Evolutionary conservation across 2,113 vertebrate genomes (phyloP).

Genomic region (Gnathochromis pfefferi): DNA sequence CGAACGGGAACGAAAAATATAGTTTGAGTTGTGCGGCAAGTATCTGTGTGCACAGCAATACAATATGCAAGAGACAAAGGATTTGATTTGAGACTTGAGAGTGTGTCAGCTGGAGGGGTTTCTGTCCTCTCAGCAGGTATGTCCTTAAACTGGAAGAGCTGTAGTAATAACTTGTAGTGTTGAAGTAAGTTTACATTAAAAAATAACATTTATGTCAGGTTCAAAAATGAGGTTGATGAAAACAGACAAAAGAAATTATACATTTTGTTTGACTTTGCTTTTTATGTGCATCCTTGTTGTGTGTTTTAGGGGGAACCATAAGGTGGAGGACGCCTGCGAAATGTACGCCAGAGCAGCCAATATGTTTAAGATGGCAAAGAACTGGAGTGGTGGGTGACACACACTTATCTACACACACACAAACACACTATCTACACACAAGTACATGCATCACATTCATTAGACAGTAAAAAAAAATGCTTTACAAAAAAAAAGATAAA

Average conservation of each 20-base stretch:
- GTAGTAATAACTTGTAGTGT: neutral
- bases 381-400: conserved; percentile 85
- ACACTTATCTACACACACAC: neutral
- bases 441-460: neutral
- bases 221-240: neutral
- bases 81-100: neutral
- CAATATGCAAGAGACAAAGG: rapidly evolving
- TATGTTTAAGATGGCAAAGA: conserved; percentile 99
- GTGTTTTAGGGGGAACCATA: conserved; percentile 84
- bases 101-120: neutral
- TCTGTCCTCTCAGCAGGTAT: neutral
- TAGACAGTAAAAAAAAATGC: neutral
- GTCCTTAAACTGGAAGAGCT: neutral
- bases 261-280: rapidly evolving
- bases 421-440: neutral
- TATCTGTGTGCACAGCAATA: neutral
- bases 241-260: rapidly evolving
- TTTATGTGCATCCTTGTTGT: neutral
- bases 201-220: neutral
- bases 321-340: conserved; percentile 95
- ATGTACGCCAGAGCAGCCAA: conserved; percentile 98
- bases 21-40: neutral
- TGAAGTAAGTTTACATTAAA: neutral
- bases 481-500: neutral
- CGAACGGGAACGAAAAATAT: rapidly evolving